These are phyloP conservation scores for Siphlonurus alternatus DNA, from an alignment of 2,888 invertebrate species.

Conservation along the genomic window DNA sequence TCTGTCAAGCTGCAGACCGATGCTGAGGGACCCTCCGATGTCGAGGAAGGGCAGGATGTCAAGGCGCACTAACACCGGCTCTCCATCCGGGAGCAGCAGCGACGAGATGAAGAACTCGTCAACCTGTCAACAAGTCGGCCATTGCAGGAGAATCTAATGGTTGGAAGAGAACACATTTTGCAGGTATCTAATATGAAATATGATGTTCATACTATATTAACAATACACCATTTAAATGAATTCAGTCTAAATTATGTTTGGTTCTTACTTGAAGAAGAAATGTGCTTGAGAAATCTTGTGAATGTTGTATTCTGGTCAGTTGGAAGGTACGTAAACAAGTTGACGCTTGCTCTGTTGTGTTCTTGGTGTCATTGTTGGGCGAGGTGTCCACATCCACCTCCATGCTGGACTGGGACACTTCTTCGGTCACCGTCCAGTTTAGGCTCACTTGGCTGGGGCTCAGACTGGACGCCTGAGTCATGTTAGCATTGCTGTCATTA, in stretches of 20 bases:
- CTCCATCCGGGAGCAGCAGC: constrained; percentile 25
- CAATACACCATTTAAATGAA: no score
- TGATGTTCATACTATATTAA: no score
- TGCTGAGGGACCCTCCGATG: constrained; percentile 30
- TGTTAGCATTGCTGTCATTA: not conserved
- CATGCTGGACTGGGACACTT: not conserved
- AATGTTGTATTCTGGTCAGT: constrained; percentile 27
- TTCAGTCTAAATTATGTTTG: no score
- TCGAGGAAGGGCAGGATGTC: constrained; percentile 29
- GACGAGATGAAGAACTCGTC: constrained; percentile 30
- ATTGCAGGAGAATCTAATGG: not conserved
- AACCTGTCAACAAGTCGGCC: constrained; percentile 21
- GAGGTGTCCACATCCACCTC: no score
- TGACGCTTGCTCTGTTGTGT: constrained; percentile 6
- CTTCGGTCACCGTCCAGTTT: not conserved
- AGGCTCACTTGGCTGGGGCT: not conserved
- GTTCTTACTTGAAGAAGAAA: constrained; percentile 29
- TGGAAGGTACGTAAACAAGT: constrained; percentile 26
- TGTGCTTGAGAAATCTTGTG: constrained; percentile 28
- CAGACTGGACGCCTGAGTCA: not conserved
- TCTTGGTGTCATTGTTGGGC: no score
- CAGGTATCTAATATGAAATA: no score
- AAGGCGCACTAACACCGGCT: constrained; percentile 26
- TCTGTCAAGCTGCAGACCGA: constrained; percentile 25
- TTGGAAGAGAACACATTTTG: no score